Evolutionary conservation across 2,797 vertebrate species (phyloP).

Genomic region (Gymnothorax javanicus): DNA sequence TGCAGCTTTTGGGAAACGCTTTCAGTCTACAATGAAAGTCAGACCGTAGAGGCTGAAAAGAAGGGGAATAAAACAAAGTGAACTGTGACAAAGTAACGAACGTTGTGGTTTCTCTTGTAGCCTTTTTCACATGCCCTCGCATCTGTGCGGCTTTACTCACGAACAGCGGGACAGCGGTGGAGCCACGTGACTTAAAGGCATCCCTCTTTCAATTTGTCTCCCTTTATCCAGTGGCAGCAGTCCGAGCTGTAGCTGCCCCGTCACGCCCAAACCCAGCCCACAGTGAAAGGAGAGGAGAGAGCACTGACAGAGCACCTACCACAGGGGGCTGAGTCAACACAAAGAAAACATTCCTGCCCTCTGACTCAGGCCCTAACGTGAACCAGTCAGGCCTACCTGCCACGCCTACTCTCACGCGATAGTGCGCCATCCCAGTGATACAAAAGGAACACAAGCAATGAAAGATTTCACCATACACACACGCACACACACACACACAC

Average conservation of each 20-base stretch:
- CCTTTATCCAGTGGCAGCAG: background rate
- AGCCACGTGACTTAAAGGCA: background rate
- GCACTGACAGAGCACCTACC: constrained; percentile 47
- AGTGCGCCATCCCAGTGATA: background rate
- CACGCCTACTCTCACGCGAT: constrained; percentile 26
- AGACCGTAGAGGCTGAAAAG: background rate
- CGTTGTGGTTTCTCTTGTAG: background rate
- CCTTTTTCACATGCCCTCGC: background rate
- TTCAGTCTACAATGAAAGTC: background rate
- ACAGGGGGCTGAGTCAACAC: constrained; percentile 43
- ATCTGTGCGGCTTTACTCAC: background rate
- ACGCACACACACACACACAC: constrained; percentile 42
- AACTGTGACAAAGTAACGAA: background rate
- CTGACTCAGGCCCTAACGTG: constrained; percentile 23
- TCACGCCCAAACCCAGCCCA: background rate
- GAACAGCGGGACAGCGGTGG: background rate
- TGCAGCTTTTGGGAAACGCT: background rate
- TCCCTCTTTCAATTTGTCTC: background rate
- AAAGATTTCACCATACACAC: constrained; percentile 41
- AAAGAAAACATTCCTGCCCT: constrained; percentile 21
- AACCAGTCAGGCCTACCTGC: background rate
- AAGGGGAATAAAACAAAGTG: background rate
- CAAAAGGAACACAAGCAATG: background rate
- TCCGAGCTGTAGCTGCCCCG: background rate
- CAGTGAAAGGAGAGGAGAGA: background rate